Evolutionary conservation across 2,113 vertebrate genomes (phyloP), one percentile per base, ranked within the genome.

Genomic region (Eubucco bourcierii): DNA sequence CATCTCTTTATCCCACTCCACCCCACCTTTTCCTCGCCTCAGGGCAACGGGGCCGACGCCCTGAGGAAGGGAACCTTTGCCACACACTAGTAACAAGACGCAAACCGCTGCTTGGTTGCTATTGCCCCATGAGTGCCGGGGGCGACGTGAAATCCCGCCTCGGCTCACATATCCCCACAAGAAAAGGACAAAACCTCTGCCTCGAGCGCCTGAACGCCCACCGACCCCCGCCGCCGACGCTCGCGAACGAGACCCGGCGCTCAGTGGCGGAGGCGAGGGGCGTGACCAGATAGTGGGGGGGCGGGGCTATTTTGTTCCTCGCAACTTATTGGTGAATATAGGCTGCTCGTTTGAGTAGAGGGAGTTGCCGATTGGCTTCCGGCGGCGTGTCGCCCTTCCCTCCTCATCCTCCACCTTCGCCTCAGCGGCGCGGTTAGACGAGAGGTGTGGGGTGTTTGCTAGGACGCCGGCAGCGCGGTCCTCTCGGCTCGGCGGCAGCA

Each of bases 121-220:
- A 4, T 10, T 6, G 7, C 46, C 75, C 28, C 9, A 33, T 11
- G 31, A 5, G 28, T 9, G 24, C 39, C 6, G 21, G 4, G 31
- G 5, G 17, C 3, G 21, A 14, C 20, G 7, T 2, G 13, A 50
- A 24, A 3, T 15, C n/a, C 41, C 4, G 14, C 10, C n/a, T 46
- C 12, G 4, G 14, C n/a, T 17, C 70, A 23, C 44, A 58, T 12
- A 44, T 46, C 31, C 33, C 41, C 50, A 9, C 68, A 34, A 15
- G 8, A 10, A 3, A 4, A 2, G 7, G 1, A 2, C 50, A 9
- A 1, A 5, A 0, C 25, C 9, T 0, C 13, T 2, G 0, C 15
- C 31, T 31, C n/a, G 11, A 24, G 3, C 23, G 11, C 50, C 23
- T 12, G 11, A 7, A 12, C 12, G 12, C 23, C 12, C 23, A 52